phyloP scores from a whole-genome alignment of 2,113 vertebrate genomes.

The Tragelaphus buxtoni region DNA sequence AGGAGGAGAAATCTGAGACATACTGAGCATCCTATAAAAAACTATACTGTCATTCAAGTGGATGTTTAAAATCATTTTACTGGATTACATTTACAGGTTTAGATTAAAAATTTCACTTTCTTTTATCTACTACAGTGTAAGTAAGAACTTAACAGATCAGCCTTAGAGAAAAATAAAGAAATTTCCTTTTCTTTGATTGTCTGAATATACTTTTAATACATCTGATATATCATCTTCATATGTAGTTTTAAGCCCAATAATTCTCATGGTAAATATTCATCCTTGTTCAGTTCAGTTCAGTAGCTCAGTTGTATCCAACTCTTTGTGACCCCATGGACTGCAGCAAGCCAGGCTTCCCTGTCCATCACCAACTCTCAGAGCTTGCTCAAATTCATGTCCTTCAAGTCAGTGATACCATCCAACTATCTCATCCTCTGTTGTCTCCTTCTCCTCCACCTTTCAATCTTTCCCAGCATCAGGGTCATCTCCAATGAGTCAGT shows the following conservation, averaged over 20 bases:
- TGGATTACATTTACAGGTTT: background rate
- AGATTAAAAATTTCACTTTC: background rate
- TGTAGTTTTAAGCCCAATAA: background rate
- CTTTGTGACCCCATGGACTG: background rate
- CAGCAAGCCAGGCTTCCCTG: background rate
- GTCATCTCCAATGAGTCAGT: background rate
- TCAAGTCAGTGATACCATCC: background rate
- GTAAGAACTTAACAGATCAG: background rate
- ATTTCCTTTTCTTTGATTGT: background rate
- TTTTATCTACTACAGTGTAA: background rate
- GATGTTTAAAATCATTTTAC: background rate
- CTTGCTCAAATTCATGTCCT: background rate
- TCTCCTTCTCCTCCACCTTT: background rate
- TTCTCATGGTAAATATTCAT: background rate
- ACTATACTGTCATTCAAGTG: background rate
- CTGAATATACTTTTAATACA: conserved; percentile 1
- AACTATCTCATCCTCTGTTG: background rate
- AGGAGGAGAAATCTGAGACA: background rate
- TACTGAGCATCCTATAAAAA: background rate
- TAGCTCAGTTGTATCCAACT: background rate
- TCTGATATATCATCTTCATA: background rate
- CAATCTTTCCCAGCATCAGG: background rate
- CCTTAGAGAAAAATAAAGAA: conserved; percentile 9
- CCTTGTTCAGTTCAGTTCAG: background rate
- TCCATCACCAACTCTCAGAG: background rate